Conservation (phyloP, 92 coral and sea anemone genomes). For the Heliopora coerulea region DNA sequence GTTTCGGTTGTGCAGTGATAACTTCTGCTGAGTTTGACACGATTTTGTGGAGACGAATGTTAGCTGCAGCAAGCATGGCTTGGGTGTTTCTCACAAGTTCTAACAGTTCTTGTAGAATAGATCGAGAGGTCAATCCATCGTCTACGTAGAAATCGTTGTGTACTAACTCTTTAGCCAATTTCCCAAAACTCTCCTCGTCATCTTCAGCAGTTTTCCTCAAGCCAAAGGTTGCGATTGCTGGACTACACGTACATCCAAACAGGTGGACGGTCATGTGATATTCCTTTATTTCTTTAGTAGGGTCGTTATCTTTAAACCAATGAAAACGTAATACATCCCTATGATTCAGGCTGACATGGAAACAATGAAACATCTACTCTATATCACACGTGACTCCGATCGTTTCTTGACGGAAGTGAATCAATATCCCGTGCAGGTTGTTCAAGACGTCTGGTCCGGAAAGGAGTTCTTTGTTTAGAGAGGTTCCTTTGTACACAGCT, state of each 20-base stretch:
- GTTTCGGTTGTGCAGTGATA: too few relatives aligned
- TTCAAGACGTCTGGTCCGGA: too few relatives aligned
- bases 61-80: too few relatives aligned
- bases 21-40: too few relatives aligned
- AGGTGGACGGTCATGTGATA: constrained; percentile 4
- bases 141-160: constrained; percentile 27
- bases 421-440: background rate
- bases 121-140: constrained; percentile 25
- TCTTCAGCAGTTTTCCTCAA: constrained; percentile 40
- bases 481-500: too few relatives aligned
- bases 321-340: constrained; percentile 36
- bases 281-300: background rate
- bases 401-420: constrained; percentile 19
- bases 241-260: background rate
- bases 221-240: constrained; percentile 47
- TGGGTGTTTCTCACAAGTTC: too few relatives aligned
- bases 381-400: constrained; percentile 24
- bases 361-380: constrained; percentile 43
- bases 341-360: constrained; percentile 23
- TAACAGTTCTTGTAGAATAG: too few relatives aligned
- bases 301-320: constrained; percentile 44
- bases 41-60: too few relatives aligned
- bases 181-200: constrained; percentile 34
- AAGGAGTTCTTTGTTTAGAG: background rate
- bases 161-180: constrained; percentile 18